Evolutionary conservation across 2,797 vertebrate genomes (phyloP), one percentile per base, ranked within the genome.

Genomic region (Choloepus didactylus): DNA sequence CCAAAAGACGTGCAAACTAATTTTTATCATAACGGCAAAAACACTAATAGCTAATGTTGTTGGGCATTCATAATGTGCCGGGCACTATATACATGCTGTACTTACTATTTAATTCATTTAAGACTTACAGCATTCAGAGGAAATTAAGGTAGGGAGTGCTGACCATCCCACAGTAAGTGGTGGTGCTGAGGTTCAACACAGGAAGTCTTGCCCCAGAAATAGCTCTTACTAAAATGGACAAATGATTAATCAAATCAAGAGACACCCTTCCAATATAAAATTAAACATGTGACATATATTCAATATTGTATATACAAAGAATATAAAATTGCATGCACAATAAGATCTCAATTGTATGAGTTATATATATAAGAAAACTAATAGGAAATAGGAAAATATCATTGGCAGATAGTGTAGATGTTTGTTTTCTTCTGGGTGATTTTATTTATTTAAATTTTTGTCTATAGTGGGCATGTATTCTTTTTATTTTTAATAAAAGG

Each of bases 371-470:
- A 41, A 51, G 35, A 29, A 25, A 69, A 64, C 21, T 66, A 72
- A 60, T 80, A 35, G 16, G 21, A 83, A 82, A 60, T 73, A 87
- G 66, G 41, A 84, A 79, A 54, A 77, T 83, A 9, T 82, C 76
- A 46, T 72, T 16, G 87, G 64, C 54, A 38, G 38, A 10, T 82
- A 72, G 72, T 90, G 2, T 77, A 79, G n/a, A 44, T 83, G 27
- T 44, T 87, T 59, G 6, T 16, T 10, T 15, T 41, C 79, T 60
- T n/a, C 38, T 23, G 41, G 25, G 8, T 38, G 38, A 84, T 79
- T 77, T 83, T 56, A 89, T 89, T 84, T 18, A 93, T 73, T 84
- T 59, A 72, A 92, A 75, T 69, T 27, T 81, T 92, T 64, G 62
- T 38, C 41, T 77, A 9, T 18, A 62, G 4, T 67, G 44, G 7